A percentile compares a stretch with the other conserved stretches of the same genome.
These are phyloP conservation scores for Periphyllus acericola DNA, from an alignment of 2,888 invertebrate species.

Conservation along the genomic window DNA sequence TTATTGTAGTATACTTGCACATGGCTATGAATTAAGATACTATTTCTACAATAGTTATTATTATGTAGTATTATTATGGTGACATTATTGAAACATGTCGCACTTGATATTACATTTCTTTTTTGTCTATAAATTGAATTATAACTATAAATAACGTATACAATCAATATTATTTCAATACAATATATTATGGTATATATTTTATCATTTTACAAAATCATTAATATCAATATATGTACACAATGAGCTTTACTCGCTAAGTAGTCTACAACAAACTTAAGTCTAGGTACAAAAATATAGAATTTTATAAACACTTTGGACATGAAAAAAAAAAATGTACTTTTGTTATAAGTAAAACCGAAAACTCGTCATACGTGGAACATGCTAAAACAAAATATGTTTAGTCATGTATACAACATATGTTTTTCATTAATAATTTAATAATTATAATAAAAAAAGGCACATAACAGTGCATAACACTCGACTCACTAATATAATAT, in stretches of 20 bases:
- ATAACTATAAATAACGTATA: neutral
- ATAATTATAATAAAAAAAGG: conserved; percentile 28
- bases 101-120: neutral
- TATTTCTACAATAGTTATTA: no score
- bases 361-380: neutral
- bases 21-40: no score
- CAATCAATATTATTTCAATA: conserved; percentile 3
- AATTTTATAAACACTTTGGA: conserved; percentile 23
- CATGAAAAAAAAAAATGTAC: conserved; percentile 10
- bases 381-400: neutral
- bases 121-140: neutral
- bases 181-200: conserved; percentile 14
- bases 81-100: neutral
- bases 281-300: conserved; percentile 57
- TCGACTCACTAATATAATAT: conserved; percentile 45
- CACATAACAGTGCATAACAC: conserved; percentile 44
- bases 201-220: conserved; percentile 16
- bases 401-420: conserved; percentile 3
- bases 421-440: conserved; percentile 28
- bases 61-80: no score
- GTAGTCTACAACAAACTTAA: conserved; percentile 56
- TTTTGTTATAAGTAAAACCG: neutral
- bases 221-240: conserved; percentile 35
- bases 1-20: no score
- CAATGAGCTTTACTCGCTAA: conserved; percentile 25